A percentile compares a stretch with the other conserved stretches of the same genome.
Conservation (phyloP, 2,888 invertebrate species). For the Quadroppia sp. region DNA sequence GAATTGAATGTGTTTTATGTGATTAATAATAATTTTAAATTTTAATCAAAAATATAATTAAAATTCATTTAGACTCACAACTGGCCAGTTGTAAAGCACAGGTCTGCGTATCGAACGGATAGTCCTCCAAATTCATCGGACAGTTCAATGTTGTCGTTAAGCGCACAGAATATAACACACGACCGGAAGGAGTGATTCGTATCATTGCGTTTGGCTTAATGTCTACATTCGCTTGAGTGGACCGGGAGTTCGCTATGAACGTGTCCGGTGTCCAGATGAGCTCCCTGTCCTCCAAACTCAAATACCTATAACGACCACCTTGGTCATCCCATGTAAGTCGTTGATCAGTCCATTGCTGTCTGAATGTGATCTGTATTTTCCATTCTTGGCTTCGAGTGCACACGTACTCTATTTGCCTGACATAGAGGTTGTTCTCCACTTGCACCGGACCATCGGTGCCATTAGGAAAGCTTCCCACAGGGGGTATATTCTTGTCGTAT, state of each 20-base stretch:
- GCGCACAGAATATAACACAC: background rate
- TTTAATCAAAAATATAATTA: background rate
- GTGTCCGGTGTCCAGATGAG: constrained; percentile 19
- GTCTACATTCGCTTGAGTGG: background rate
- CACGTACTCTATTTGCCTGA: background rate
- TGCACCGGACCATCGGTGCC: background rate
- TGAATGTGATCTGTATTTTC: constrained; percentile 17
- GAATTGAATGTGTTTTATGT: too few relatives aligned
- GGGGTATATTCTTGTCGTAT: background rate
- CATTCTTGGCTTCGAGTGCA: background rate
- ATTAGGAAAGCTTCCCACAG: background rate
- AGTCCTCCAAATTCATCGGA: constrained; percentile 24
- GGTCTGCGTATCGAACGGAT: background rate
- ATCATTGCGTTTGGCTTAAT: background rate
- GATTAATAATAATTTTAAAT: too few relatives aligned
- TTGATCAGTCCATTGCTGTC: constrained; percentile 20
- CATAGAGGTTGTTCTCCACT: background rate
- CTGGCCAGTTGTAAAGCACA: background rate
- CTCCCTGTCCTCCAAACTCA: background rate
- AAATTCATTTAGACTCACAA: constrained; percentile 16
- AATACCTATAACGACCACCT: background rate
- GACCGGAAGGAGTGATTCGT: background rate
- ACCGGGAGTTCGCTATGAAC: background rate
- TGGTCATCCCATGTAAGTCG: background rate
- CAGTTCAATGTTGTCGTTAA: background rate